Evolutionary conservation across 2,888 invertebrate genomes (phyloP).

Genomic region (Ectobius pallidus): DNA sequence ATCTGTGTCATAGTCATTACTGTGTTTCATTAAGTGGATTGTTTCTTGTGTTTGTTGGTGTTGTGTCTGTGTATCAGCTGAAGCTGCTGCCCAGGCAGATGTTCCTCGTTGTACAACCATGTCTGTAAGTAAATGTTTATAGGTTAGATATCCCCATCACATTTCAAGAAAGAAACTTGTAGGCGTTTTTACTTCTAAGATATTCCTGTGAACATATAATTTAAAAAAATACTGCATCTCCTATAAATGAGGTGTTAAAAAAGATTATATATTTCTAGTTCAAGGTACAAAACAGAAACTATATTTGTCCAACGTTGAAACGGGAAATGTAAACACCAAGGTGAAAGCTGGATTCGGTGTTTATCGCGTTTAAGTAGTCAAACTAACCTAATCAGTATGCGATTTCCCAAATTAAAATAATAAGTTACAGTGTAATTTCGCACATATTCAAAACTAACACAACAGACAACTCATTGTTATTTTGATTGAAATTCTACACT

Average conservation of each 20-base stretch:
- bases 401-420: not conserved
- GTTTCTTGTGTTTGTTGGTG: conserved; percentile 14
- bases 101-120: conserved; percentile 28
- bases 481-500: conserved; percentile 25
- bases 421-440: not conserved
- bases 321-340: not conserved
- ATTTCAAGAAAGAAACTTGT: not conserved
- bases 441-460: conserved; percentile 32
- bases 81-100: conserved; percentile 4
- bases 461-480: conserved; percentile 33
- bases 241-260: not conserved
- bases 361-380: not conserved
- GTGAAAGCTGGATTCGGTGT: too few relatives aligned
- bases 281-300: not conserved
- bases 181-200: not conserved
- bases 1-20: conserved; percentile 23
- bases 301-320: not conserved
- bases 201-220: not conserved
- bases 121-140: not conserved
- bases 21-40: conserved; percentile 21
- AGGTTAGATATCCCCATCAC: not conserved
- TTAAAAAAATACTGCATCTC: not conserved
- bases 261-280: not conserved
- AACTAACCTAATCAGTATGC: not conserved
- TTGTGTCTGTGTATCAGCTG: conserved; percentile 16